phyloP scores from a whole-genome alignment of 53 echinoderm and acorn worm genomes.

The Zoroaster sp. region DNA sequence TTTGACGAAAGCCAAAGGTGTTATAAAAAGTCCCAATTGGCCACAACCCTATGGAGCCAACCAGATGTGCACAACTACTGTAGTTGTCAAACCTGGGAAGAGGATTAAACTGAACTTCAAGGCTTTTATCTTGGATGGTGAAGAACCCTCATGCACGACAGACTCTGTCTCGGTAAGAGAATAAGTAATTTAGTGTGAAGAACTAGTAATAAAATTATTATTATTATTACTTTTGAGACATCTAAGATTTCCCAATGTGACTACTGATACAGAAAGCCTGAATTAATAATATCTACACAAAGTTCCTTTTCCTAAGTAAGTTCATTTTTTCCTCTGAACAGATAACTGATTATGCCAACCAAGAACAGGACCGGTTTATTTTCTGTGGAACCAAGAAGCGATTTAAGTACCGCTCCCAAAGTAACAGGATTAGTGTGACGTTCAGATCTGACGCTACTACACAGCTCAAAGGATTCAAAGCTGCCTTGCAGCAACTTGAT shows the following conservation, averaged over 20 bases:
- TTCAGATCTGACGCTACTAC: background rate
- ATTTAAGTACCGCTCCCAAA: conserved; percentile 1
- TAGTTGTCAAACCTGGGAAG: conserved; percentile 54
- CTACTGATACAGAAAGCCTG: background rate
- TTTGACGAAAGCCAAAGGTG: background rate
- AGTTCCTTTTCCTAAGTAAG: background rate
- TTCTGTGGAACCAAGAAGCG: conserved; percentile 34
- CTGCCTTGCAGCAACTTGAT: background rate
- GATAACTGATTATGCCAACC: conserved; percentile 7
- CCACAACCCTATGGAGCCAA: conserved; percentile 15
- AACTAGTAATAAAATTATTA: no score
- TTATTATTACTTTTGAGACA: background rate
- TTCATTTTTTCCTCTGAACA: background rate
- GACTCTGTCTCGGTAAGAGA: conserved; percentile 27
- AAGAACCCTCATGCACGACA: background rate
- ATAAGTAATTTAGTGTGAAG: background rate
- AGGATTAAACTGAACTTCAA: conserved; percentile 37
- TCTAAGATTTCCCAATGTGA: background rate
- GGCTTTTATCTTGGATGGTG: background rate
- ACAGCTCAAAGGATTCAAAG: conserved; percentile 20
- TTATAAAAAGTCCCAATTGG: conserved; percentile 48
- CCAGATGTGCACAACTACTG: conserved; percentile 35
- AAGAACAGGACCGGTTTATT: background rate
- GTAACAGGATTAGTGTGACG: conserved; percentile 9
- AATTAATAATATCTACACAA: background rate